Percentiles rank a stretch among this genome's conserved stretches.
These are phyloP conservation scores for Drosophila barbarae DNA, from an alignment of 2,888 invertebrate genomes.

Conservation along the genomic window DNA sequence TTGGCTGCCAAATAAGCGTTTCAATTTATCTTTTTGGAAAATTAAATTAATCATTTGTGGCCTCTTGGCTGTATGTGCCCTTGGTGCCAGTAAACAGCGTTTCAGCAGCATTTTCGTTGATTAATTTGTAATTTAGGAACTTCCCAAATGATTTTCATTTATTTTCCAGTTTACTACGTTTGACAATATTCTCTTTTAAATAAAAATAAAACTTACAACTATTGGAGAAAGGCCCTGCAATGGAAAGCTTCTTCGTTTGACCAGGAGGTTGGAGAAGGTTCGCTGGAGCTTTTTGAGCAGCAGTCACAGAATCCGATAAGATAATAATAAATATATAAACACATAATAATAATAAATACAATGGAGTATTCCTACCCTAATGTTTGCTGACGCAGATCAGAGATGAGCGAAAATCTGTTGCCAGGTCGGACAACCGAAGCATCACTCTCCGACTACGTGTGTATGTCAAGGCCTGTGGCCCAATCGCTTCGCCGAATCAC, in stretches of 20 bases:
- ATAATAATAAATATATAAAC: neutral
- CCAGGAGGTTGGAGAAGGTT: neutral
- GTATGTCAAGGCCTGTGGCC: conserved; percentile 57
- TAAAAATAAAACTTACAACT: neutral
- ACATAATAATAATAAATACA: neutral
- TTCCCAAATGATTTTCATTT: no score
- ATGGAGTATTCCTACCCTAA: conserved; percentile 8
- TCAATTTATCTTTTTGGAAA: neutral
- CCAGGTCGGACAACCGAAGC: conserved; percentile 40
- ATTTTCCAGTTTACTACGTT: neutral
- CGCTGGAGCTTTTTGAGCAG: neutral
- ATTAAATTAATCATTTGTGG: neutral
- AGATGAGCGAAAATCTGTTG: conserved; percentile 39
- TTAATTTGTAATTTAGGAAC: neutral
- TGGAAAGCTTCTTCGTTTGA: neutral
- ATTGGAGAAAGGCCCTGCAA: neutral
- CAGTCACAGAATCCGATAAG: neutral
- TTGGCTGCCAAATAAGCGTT: conserved; percentile 16
- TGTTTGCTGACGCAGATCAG: conserved; percentile 20
- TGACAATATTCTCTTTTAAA: neutral
- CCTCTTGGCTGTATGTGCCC: neutral
- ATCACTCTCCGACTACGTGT: conserved; percentile 45
- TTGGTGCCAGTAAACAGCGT: conserved; percentile 7
- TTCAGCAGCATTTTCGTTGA: conserved; percentile 33
- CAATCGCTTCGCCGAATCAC: conserved; percentile 46